phyloP scores from a whole-genome alignment of 1,140 invertebrate genomes.

The Caligus rogercresseyi region DNA sequence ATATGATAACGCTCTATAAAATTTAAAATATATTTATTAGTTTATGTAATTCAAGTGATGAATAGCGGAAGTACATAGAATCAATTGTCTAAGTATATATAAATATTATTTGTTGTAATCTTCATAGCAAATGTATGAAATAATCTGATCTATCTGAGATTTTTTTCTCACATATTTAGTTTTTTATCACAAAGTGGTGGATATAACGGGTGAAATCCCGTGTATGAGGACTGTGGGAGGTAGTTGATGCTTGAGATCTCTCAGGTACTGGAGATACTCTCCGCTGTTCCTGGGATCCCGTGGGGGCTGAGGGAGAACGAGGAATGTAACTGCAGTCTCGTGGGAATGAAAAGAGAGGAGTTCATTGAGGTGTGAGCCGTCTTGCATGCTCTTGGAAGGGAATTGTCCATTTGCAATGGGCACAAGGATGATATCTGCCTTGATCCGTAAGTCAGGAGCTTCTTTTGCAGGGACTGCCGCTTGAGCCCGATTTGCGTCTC shows the following conservation, averaged over 20 bases:
- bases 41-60: too few relatives aligned
- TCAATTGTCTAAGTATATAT: too few relatives aligned
- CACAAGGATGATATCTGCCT: not conserved
- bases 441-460: not conserved
- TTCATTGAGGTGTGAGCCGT: slow-evolving; percentile 46
- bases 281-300: slow-evolving; percentile 33
- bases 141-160: too few relatives aligned
- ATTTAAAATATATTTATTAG: too few relatives aligned
- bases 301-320: slow-evolving; percentile 63
- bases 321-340: slow-evolving; percentile 57
- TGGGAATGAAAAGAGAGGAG: slow-evolving; percentile 49
- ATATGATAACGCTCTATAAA: too few relatives aligned
- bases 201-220: slow-evolving; percentile 84
- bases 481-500: not conserved
- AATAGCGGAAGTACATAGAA: too few relatives aligned
- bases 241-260: slow-evolving; percentile 59
- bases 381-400: slow-evolving; percentile 16
- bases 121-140: too few relatives aligned
- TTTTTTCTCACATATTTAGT: too few relatives aligned
- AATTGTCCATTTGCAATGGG: slow-evolving; percentile 13
- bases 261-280: slow-evolving; percentile 51
- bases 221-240: slow-evolving; percentile 83
- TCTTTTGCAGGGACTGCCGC: not conserved
- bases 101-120: too few relatives aligned
- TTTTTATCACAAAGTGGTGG: slow-evolving; percentile 58